Evolutionary conservation across 2,888 invertebrate genomes (phyloP), one percentile per base, ranked within the genome.

Genomic region (Dendrolimus houi): DNA sequence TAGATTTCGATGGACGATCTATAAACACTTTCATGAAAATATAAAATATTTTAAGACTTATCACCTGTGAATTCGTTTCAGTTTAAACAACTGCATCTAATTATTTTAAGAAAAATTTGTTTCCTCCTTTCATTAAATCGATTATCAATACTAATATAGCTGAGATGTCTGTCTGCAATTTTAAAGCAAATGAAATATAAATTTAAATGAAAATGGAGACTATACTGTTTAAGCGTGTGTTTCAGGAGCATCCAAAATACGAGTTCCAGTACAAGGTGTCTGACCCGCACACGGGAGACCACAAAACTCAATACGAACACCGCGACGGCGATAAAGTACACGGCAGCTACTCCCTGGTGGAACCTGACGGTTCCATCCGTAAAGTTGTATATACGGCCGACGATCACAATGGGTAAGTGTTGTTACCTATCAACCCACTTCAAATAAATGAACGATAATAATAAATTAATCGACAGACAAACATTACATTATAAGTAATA

Each of bases 331-430:
- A 57, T 55, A 57, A 57, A 1, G 57, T 57, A 13, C 55, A 55
- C 41, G 57, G 57, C 29, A 52, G 42, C 55, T 57, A 57, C 57
- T 55, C 55, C 17, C 57, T 57, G 55, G 52, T 57, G 41, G 55
- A 57, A 55, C 57, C 57, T 14, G 57, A 47, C 8, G 47, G 47
- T 9, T 47, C 47, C 47, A 47, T 47, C 53, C 52, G 47, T 54
- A 54, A 52, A 54, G 55, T 55, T 12, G 29, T 52, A 58, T 56
- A 42, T 41, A 47, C 12, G 12, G 47, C 12, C 9, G 47, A 47
- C 8, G 9, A 9, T 10, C 47, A 47, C 6, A 47, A 47, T 47
- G 47, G 47, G 47, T 47, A 12, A 47, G 47, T 47, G 29, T 29
- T 29, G 29, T 29, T 10, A 47, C 2, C 47, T 10, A 47, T 10